Evolutionary conservation across 2,888 invertebrate genomes (phyloP), one percentile per base, ranked within the genome.

Genomic region (Oxystoma pomonae): DNA sequence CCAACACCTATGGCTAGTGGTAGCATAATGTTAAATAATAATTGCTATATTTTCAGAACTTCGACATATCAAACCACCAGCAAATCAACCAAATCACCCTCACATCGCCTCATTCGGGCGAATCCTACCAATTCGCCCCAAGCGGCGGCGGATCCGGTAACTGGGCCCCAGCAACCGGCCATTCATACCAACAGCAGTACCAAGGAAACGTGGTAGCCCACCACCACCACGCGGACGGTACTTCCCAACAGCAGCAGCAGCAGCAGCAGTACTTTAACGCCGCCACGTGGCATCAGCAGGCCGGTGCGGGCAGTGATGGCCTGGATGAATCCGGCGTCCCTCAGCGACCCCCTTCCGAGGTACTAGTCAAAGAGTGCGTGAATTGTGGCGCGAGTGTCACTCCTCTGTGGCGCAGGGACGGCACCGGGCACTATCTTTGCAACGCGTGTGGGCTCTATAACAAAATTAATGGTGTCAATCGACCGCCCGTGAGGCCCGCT

Each of bases 361-460:
- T 84, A 77, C 89, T 89, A 72, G 83, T 87, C 70, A 90, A 90
- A 80, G 90, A 90, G 81, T 89, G 89, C 75, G 86, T 86, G 59
- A 87, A 87, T 75, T 89, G 89, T 73, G 84, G 84, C 18, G 84
- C 85, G 17, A 85, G 82, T 64, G 82, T 85, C 50, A 93, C 94
- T 12, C 91, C 92, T 0, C 82, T 93, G 49, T 95, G 94, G 94
- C 84, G 94, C 63, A 84, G 93, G 70, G 94, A 95, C 79, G 91
- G 90, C 64, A 90, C 91, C 49, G 93, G 93, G 9, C 91, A 93
- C 78, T 92, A 91, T 76, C 84, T 93, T 68, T 95, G 95, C 82
- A 93, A 93, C 80, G 92, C 92, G 57, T 95, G 96, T 77, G 87
- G 84, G 49, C 78, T 84, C 58, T 85, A 84, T 76, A 82, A 80